Evolutionary conservation across 1,140 invertebrate genomes (phyloP).

Genomic region (Aphaenogaster floridana): DNA sequence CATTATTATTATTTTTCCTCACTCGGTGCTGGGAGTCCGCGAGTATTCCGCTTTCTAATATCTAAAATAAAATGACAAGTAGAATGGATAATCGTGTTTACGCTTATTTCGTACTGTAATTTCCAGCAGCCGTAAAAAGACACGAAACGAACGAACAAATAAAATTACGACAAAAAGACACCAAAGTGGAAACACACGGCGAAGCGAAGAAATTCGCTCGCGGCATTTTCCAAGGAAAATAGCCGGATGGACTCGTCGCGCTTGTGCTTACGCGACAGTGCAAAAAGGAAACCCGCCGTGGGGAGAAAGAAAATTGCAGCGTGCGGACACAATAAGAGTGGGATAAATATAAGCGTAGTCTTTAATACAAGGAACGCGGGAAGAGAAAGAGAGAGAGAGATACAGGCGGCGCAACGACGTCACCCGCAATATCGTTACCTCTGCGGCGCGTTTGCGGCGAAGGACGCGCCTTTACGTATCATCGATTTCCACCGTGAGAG

Average conservation of each 20-base stretch:
- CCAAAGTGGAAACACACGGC: slow-evolving; percentile 34
- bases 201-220: slow-evolving; percentile 48
- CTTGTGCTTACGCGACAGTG: neutral
- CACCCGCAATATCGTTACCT: slow-evolving; percentile 64
- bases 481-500: slow-evolving; percentile 65
- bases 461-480: slow-evolving; percentile 74
- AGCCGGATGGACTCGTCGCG: slow-evolving; percentile 29
- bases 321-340: slow-evolving; percentile 31
- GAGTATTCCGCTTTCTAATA: slow-evolving; percentile 54
- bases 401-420: slow-evolving; percentile 45
- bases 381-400: slow-evolving; percentile 53
- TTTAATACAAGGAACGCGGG: slow-evolving; percentile 32
- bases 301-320: slow-evolving; percentile 51
- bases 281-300: slow-evolving; percentile 27
- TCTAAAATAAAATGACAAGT: slow-evolving; percentile 39
- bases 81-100: slow-evolving; percentile 41
- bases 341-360: slow-evolving; percentile 28
- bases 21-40: neutral
- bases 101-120: neutral
- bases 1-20: slow-evolving; percentile 41
- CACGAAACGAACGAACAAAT: slow-evolving; percentile 3
- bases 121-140: neutral
- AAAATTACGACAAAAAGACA: neutral
- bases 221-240: slow-evolving; percentile 46
- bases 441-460: slow-evolving; percentile 57